Percentiles rank a stretch among this genome's conserved stretches.
phyloP scores from a whole-genome alignment of 2,797 vertebrate species.

The Tenualosa thibaudeaui region DNA sequence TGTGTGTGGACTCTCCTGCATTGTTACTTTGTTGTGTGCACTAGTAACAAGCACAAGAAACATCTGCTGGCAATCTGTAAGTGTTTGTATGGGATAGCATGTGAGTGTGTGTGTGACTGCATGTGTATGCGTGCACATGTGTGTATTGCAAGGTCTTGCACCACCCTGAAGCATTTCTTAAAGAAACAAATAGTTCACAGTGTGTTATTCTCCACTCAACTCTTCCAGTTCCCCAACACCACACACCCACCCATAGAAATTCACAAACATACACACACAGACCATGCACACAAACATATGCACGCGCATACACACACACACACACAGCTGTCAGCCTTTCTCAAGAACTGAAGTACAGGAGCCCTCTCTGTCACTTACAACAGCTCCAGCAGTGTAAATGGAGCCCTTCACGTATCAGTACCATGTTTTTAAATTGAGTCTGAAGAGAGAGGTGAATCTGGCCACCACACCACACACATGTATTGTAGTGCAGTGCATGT shows the following conservation, averaged over 20 bases:
- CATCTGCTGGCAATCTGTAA: constrained; percentile 20
- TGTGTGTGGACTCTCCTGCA: background rate
- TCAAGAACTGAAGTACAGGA: constrained; percentile 53
- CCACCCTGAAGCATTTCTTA: constrained; percentile 59
- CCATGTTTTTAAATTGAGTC: constrained; percentile 45
- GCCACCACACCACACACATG: background rate
- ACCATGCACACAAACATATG: background rate
- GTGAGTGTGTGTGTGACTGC: background rate
- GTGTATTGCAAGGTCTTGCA: background rate
- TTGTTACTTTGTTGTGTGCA: background rate
- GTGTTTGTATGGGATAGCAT: constrained; percentile 3
- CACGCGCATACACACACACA: background rate
- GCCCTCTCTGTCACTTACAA: constrained; percentile 58
- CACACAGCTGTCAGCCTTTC: constrained; percentile 63
- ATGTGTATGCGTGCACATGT: background rate
- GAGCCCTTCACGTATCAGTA: constrained; percentile 45
- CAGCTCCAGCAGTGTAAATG: constrained; percentile 53
- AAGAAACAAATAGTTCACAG: constrained; percentile 64
- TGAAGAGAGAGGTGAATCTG: constrained; percentile 22
- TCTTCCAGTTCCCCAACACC: background rate
- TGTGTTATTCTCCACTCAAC: constrained; percentile 62
- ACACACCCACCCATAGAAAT: constrained; percentile 49
- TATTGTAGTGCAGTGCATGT: background rate
- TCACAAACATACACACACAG: constrained; percentile 35
- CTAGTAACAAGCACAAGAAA: background rate